Conservation (phyloP, 1,140 invertebrate species). For the Elymnias hypermnestra region DNA sequence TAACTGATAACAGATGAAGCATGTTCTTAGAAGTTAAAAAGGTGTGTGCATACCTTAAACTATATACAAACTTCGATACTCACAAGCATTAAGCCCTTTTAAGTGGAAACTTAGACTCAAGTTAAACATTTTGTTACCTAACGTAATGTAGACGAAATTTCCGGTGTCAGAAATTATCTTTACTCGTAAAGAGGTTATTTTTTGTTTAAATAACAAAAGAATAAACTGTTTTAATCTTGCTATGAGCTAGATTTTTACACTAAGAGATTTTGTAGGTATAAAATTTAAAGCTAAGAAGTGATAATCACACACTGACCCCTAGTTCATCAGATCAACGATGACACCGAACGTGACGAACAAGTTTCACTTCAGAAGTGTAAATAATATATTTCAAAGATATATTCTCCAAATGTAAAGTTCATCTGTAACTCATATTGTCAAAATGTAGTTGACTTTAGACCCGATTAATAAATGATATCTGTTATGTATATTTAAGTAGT, state of each 20-base stretch:
- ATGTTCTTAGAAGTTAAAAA: conserved; percentile 31
- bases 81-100: conserved; percentile 19
- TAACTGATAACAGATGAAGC: conserved; percentile 26
- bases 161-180: background rate
- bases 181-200: background rate
- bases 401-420: too few relatives aligned
- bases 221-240: too few relatives aligned
- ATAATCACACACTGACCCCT: conserved; percentile 19
- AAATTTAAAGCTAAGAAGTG: conserved; percentile 16
- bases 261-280: too few relatives aligned
- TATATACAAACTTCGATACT: conserved; percentile 16
- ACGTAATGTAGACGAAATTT: background rate
- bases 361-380: too few relatives aligned
- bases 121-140: background rate
- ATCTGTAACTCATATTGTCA: too few relatives aligned
- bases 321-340: conserved; percentile 13
- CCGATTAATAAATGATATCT: too few relatives aligned
- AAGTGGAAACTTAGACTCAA: conserved; percentile 12
- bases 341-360: conserved; percentile 8
- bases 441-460: too few relatives aligned
- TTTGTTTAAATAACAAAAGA: too few relatives aligned
- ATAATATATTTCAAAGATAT: too few relatives aligned
- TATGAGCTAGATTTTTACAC: too few relatives aligned
- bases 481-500: too few relatives aligned
- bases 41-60: conserved; percentile 25